Evolutionary conservation across 2,888 invertebrate genomes (phyloP), one percentile per base, ranked within the genome.

Genomic region (Lasioglossum leucozonium): DNA sequence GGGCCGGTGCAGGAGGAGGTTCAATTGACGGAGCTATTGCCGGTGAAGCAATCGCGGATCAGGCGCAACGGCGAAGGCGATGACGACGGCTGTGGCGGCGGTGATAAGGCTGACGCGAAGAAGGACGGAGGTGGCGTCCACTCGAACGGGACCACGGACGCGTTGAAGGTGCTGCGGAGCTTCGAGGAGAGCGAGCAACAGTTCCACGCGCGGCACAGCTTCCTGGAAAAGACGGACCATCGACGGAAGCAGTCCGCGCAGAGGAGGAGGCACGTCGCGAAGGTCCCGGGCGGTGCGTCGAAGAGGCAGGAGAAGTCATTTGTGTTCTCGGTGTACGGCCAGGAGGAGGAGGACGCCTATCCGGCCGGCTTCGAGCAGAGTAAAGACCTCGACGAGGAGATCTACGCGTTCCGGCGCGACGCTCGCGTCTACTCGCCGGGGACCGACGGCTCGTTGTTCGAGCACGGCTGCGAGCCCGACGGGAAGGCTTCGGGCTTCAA

Each of bases 11-110:
- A 90, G 65, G 94, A 93, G 55, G 95, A 94, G 47, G 87, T 95
- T 30, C 92, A 95, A 37, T 84, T 95, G 34, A 95, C 95, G 34
- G 95, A 95, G 84, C 82, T 95, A 30, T 84, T 92, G 22, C 95
- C 95, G 18, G 95, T 95, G 8, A 92, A 94, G 65, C 94, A 93
- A 40, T 95, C 94, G 10, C 82, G 93, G 10, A 93, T 94, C 18
- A 88, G 91, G 22, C 91, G 92, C 40, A 89, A 86, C 51, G 77
- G 90, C 89, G 34, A 92, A 93, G 11, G 3, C 37, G 11, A n/a
- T n/a, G n/a, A n/a, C n/a, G n/a, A n/a, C n/a, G n/a, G n/a, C n/a
- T n/a, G n/a, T n/a, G 67, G 34, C 18, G 37, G 37, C 37, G 90
- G n/a, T n/a, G n/a, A n/a, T n/a, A n/a, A 47, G 2, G n/a, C 11